Evolutionary conservation across 2,888 invertebrate species (phyloP), one percentile per base, ranked within the genome.

Genomic region (Aspidapion aeneum): DNA sequence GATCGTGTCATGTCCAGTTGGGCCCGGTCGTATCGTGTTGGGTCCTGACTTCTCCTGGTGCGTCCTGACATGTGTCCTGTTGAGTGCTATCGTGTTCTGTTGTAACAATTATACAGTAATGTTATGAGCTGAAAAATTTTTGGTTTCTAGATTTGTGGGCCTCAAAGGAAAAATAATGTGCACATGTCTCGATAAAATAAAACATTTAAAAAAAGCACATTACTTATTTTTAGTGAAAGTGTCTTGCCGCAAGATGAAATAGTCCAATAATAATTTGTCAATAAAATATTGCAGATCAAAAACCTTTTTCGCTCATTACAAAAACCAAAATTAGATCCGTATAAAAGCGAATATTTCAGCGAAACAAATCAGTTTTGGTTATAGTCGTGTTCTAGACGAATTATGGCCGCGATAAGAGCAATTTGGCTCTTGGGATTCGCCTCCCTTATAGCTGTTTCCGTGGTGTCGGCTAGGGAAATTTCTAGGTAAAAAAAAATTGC

Each of bases 381-480:
- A 35, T 12, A 35, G 12, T 69, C 66, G 68, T 69, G 64, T 58
- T 67, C 67, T 66, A n/a, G n/a, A n/a, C n/a, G n/a, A n/a, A n/a
- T n/a, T n/a, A 74, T 75, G 76, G 71, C 70, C 66, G 5, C 87
- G 86, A 74, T 85, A 86, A 75, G 89, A 85, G 84, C 92, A 89
- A 79, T 90, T 87, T 72, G 88, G 86, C 76, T 93, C 90, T 59
- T 75, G 87, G 79, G 84, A 77, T 72, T 87, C 77, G 79, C 86
- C 66, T 79, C 82, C 71, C 72, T 81, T 71, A 77, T 83, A 72
- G 69, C 79, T 71, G 66, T 82, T 74, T 68, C 81, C 71, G 61
- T 81, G 70, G 66, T 80, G 70, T 78, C 84, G 78, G 74, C 84
- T 73, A 82, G 86, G 56, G 82, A 85, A 75, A 80, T 84, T 67